These are phyloP conservation scores for Papilio helenus DNA, from an alignment of 1,140 invertebrate species.

Conservation along the genomic window DNA sequence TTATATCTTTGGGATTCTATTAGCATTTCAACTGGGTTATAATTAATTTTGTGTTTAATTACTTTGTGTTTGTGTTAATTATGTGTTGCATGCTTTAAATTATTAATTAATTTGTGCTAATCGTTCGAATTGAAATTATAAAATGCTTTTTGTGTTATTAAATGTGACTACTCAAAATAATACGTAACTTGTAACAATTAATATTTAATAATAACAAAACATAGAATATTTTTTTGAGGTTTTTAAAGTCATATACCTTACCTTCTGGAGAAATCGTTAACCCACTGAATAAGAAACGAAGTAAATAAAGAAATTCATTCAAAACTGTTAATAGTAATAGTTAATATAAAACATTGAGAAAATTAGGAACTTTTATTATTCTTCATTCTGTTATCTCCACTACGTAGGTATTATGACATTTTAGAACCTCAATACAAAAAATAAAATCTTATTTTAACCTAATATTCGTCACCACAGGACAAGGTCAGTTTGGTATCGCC, in stretches of 20 bases:
- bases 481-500: slow-evolving; percentile 37
- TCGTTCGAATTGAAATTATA: background rate
- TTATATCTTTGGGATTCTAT: background rate
- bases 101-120: slow-evolving; percentile 28
- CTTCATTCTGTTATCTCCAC: background rate
- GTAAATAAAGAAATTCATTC: no score
- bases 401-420: background rate
- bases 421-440: background rate
- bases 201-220: background rate
- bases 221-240: background rate
- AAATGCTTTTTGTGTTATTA: slow-evolving; percentile 28
- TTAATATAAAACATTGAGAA: background rate
- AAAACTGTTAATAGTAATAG: no score
- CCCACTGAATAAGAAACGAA: no score
- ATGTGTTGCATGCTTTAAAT: slow-evolving; percentile 25
- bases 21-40: slow-evolving; percentile 14
- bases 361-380: background rate
- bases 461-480: slow-evolving; percentile 41
- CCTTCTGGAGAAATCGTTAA: background rate
- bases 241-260: background rate
- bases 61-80: slow-evolving; percentile 12
- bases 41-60: slow-evolving; percentile 8
- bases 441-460: background rate
- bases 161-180: slow-evolving; percentile 22
- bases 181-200: slow-evolving; percentile 7